Base-by-base conservation (phyloP, 2,113 vertebrate genomes). In the Hucho hucho region DNA sequence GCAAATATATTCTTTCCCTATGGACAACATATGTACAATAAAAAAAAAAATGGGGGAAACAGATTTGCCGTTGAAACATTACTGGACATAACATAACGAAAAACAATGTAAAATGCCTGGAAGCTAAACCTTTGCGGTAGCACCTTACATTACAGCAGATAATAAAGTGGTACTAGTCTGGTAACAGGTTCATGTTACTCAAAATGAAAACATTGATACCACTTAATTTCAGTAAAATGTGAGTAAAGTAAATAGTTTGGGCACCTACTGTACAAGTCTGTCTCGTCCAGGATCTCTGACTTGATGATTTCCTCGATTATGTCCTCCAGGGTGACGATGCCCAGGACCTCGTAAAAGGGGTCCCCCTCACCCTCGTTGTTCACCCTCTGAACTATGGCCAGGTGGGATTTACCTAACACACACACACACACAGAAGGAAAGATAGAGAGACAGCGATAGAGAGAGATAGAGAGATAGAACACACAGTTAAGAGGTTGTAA, bases 251-350 rank as follows among this genome's bases (percentile, higher is more conserved):
- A 25, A 20, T 32, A 32, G 65, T 32, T 37, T n/a, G 26, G 65
- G 32, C 81, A 93, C 93, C 81, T 94, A 99, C 98, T 99, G 93
- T 98, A 99, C 80, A 99, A 92, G 91, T 99, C 98, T 69, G 98
- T 99, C 92, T 99, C 98, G 76, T 99, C 98, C 90, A 99, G 92
- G 89, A 99, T 99, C 92, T 99, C 98, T 46, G 98, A 99, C 72
- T 99, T 99, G 94, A 99, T 99, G 92, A 99, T 99, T 90, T 99
- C 98, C 94, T 99, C 98, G 81, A 99, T 99, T 69, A 99, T 95
- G 77, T 99, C 98, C 94, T 99, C 98, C 90, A 99, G 91, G 70
- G 98, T 99, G 90, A 99, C 95, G 73, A 99, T 98, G 79, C 98
- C 98, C 87, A 99, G 94, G 75, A 99, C 98, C 94, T 99, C 98